Percentiles rank a stretch among this genome's conserved stretches.
Evolutionary conservation across 2,888 invertebrate genomes (phyloP).

Genomic region (Micoletzkya japonica): DNA sequence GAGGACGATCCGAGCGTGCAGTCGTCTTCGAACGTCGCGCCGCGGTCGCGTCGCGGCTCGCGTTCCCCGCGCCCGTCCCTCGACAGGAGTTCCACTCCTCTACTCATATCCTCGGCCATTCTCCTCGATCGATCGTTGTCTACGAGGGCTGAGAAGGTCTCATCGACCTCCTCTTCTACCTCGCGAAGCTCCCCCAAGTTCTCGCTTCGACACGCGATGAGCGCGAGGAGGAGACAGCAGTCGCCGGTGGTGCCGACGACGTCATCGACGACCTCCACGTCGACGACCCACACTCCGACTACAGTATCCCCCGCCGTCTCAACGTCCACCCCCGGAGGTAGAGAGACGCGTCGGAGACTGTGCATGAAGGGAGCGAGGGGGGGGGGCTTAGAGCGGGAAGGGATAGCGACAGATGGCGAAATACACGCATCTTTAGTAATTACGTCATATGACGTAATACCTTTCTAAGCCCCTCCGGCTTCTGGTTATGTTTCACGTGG

Average conservation of each 20-base stretch:
- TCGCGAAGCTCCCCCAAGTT: conserved; percentile 33
- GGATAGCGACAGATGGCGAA: not conserved
- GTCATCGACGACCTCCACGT: conserved; percentile 32
- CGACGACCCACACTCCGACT: conserved; percentile 25
- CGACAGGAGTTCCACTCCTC: conserved; percentile 18
- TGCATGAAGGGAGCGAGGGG: too few species aligned
- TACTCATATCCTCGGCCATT: conserved; percentile 23
- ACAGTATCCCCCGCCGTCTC: conserved; percentile 16
- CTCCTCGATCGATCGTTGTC: conserved; percentile 19
- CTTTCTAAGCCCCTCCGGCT: too few species aligned
- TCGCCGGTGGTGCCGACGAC: conserved; percentile 4
- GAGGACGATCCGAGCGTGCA: conserved; percentile 48
- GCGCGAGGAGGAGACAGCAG: conserved; percentile 35
- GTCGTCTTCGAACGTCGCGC: conserved; percentile 41
- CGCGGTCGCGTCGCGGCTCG: conserved; percentile 10
- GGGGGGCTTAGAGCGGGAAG: not conserved
- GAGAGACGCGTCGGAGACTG: too few species aligned
- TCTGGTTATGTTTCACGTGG: too few species aligned
- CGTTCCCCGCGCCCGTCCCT: conserved; percentile 24
- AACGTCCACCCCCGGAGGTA: conserved; percentile 14
- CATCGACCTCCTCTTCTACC: conserved; percentile 26
- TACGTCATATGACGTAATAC: too few species aligned
- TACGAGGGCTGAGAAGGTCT: not conserved
- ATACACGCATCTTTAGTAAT: too few species aligned
- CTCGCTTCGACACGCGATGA: conserved; percentile 38